Evolutionary conservation across 2,888 invertebrate species (phyloP), one percentile per base, ranked within the genome.

Genomic region (Leucophora obtusa): DNA sequence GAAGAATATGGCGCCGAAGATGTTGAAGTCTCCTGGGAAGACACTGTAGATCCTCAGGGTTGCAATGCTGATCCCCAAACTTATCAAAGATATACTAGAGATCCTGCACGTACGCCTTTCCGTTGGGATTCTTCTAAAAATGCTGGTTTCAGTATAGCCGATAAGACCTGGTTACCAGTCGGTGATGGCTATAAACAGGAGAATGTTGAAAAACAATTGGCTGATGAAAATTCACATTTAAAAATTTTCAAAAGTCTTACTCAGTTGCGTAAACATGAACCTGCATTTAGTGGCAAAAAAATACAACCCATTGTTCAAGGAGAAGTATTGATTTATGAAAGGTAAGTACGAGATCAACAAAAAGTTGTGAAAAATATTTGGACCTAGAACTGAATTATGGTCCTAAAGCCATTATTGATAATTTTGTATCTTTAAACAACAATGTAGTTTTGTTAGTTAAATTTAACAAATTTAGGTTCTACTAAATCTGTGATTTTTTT

Each of bases 71-170:
- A 91, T 15, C 91, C 92, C 0, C 83, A 91, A 0, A 91, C 92
- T 79, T 94, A 93, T 87, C 89, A 91, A 77, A 85, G 91, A 72
- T 91, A 90, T 24, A 92, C 93, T 0, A 91, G 95, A 4, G 95
- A 95, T 88, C 91, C 93, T 0, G 92, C 90, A 14, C 90, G 93
- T 43, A 93, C 93, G 0, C 93, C 94, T 0, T 93, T 92, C 87
- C 93, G 93, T 66, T 94, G 93, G 93, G 91, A 92, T 82, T 83
- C 86, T 38, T 85, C 89, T 0, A 87, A 82, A 6, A 92, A 91
- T 83, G 50, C 88, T 73, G 21, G 87, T 2, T 87, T 87, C 62
- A 85, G 85, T 11, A 75, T 21, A 0, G 85, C 83, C n/a, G n/a
- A 62, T 9, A 84, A 73, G 33, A 86, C 87, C 0, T 87, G 87